Evolutionary conservation across 2,888 invertebrate species (phyloP).

Genomic region (Lasioglossum morio): DNA sequence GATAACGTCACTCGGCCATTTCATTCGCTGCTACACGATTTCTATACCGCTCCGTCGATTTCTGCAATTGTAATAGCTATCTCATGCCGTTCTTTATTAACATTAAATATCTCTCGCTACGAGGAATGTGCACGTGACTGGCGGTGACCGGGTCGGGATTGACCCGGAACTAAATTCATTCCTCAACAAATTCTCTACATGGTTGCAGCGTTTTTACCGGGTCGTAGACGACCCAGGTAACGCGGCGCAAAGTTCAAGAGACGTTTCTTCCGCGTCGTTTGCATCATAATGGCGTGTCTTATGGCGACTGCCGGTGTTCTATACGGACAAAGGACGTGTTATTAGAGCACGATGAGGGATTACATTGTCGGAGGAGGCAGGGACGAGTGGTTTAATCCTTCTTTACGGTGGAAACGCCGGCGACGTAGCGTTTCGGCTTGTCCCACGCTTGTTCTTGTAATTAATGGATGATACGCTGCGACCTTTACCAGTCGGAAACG

Average conservation of each 20-base stretch:
- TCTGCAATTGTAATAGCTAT: neutral
- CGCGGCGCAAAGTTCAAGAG: neutral
- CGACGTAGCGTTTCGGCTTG: slow-evolving; percentile 30
- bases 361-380: slow-evolving; percentile 27
- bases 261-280: slow-evolving; percentile 24
- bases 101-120: neutral
- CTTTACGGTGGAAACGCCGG: slow-evolving; percentile 21
- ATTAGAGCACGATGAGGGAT: slow-evolving; percentile 53
- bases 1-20: slow-evolving; percentile 76
- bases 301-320: slow-evolving; percentile 9
- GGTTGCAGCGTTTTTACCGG: neutral
- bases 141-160: neutral
- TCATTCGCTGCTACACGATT: slow-evolving; percentile 53
- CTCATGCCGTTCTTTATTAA: neutral
- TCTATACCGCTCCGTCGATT: slow-evolving; percentile 33
- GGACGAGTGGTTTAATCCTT: slow-evolving; percentile 32
- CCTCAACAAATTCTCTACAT: neutral
- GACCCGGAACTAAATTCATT: neutral
- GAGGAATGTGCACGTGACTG: neutral
- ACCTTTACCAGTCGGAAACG: neutral
- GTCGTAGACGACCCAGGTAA: neutral
- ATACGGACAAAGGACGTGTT: slow-evolving; percentile 42
- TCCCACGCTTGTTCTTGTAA: neutral
- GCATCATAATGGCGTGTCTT: slow-evolving; percentile 40
- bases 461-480: slow-evolving; percentile 2